Percentiles rank a stretch among this genome's conserved stretches.
Conservation (phyloP, 2,888 invertebrate species). For the Hemicrepidius hirtus region DNA sequence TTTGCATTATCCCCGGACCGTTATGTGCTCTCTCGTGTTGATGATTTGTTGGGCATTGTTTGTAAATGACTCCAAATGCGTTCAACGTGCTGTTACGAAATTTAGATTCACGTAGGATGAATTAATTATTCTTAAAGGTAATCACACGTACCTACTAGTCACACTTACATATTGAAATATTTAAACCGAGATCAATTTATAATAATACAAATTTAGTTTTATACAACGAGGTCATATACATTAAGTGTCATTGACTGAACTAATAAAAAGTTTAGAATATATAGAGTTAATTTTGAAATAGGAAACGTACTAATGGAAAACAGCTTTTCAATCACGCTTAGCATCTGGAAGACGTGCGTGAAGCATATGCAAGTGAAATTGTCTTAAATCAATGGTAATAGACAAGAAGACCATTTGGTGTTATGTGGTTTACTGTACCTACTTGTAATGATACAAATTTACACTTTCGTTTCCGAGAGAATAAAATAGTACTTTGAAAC, state of each 20-base stretch:
- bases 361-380: conserved; percentile 29
- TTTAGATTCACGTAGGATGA: conserved; percentile 30
- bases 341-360: conserved; percentile 32
- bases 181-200: too few relatives aligned
- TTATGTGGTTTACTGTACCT: conserved; percentile 31
- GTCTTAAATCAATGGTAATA: conserved; percentile 31
- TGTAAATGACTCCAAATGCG: conserved; percentile 53
- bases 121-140: conserved; percentile 5
- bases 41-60: conserved; percentile 57
- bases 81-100: conserved; percentile 49
- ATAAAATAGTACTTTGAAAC: not conserved
- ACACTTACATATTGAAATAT: not conserved
- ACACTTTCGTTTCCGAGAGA: conserved; percentile 22
- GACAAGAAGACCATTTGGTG: conserved; percentile 10
- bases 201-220: too few relatives aligned
- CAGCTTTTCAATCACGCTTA: not conserved
- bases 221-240: too few relatives aligned
- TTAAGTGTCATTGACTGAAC: conserved; percentile 2
- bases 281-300: not conserved
- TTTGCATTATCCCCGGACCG: conserved; percentile 51
- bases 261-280: conserved; percentile 5
- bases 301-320: not conserved
- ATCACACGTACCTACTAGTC: too few relatives aligned
- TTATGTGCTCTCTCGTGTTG: conserved; percentile 52
- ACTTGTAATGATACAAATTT: conserved; percentile 28